Base-by-base conservation (phyloP, 2,797 vertebrate species). In the Holocentrus rufus region DNA sequence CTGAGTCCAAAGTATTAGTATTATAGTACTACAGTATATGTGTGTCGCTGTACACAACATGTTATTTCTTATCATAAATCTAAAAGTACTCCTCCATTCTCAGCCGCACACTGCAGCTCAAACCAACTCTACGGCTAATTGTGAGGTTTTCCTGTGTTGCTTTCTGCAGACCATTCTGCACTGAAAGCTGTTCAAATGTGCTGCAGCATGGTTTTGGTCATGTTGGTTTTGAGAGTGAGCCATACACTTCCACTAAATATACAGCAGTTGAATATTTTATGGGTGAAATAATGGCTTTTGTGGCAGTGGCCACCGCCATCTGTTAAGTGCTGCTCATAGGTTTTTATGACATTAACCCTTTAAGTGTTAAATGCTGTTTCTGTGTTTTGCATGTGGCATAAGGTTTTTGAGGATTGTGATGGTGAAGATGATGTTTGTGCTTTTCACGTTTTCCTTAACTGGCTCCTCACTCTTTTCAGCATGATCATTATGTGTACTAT, bases 401-500 rank as follows among this genome's bases (percentile, higher is more conserved):
- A 31, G 25, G 20, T 0, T 53, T 27, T 69, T 18, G 69, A 25
- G 20, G 34, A 34, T 46, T 18, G 31, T 15, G 13, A 22, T 71
- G 27, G 15, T 34, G 17, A 56, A 34, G 34, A 3, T 20, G 30
- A 47, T 39, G 50, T 50, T 69, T 57, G 85, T 49, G 15, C 72
- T 42, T 22, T 22, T 52, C 22, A 14, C 25, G 55, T 82, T 87
- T 91, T 92, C 93, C 93, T 94, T 94, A 92, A 94, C 91, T 61
- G 46, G 42, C 69, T 63, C 57, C 79, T 78, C 83, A 99, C 97
- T 96, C 93, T 99, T 92, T 99, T 99, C 94, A 99, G 98, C 96
- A 98, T 99, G 97, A 97, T 99, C 95, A 99, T 99, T 88, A 99
- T 99, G 98, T 97, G 95, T 96, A 99, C 98, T 91, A 99, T 99